Percentiles rank a stretch among this genome's conserved stretches.
phyloP scores from a whole-genome alignment of 2,797 vertebrate genomes.

The Cossypha polioptera region DNA sequence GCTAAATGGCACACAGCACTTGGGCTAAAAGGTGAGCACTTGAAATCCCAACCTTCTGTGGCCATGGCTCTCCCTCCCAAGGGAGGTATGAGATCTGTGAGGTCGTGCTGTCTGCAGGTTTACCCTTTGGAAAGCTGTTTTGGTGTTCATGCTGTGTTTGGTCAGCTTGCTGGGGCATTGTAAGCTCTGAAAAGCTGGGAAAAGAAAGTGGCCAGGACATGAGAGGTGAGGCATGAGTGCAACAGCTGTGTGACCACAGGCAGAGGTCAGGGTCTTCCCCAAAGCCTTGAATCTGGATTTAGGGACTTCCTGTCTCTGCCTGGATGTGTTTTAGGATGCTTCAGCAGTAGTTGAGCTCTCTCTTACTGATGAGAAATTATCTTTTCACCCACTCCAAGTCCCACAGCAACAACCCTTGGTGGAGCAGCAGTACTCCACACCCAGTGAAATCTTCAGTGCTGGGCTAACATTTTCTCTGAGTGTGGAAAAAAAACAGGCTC shows the following conservation, averaged over 20 bases:
- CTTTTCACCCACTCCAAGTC: background rate
- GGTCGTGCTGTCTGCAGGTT: background rate
- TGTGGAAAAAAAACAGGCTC: rapidly evolving
- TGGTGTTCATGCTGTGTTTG: background rate
- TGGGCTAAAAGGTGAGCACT: background rate
- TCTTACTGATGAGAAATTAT: background rate
- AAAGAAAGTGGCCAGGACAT: background rate
- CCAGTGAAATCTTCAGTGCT: rapidly evolving
- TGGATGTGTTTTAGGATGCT: background rate
- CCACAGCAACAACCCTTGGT: background rate
- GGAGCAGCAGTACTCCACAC: background rate
- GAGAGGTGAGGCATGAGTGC: background rate
- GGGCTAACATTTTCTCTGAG: background rate
- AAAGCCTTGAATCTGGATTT: background rate
- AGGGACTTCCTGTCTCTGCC: background rate
- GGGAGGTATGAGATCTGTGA: background rate
- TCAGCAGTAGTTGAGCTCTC: background rate
- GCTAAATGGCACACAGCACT: background rate
- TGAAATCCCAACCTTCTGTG: background rate
- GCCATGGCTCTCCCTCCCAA: background rate
- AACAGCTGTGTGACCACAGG: background rate
- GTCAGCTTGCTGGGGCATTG: background rate
- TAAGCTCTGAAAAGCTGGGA: background rate
- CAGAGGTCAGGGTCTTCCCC: background rate
- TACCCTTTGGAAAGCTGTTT: background rate